Evolutionary conservation across 2,113 vertebrate species (phyloP).

Genomic region (Pseudorasbora parva): DNA sequence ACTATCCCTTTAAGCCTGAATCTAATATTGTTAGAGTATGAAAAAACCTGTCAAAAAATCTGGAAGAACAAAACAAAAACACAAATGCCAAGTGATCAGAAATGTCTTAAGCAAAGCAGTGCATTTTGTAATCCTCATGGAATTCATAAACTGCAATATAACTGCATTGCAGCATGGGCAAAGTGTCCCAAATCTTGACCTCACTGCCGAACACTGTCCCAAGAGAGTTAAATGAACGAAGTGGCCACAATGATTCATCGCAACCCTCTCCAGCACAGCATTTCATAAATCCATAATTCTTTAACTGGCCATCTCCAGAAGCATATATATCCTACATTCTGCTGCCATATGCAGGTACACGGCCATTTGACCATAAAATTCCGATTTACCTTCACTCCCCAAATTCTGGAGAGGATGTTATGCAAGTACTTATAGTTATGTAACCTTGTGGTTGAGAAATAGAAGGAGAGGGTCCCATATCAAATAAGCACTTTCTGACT

Average conservation of each 20-base stretch:
- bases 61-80: background rate
- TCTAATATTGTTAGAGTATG: too few species aligned
- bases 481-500: slow-evolving; percentile 44
- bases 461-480: background rate
- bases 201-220: slow-evolving; percentile 31
- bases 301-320: slow-evolving; percentile 40
- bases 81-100: background rate
- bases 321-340: slow-evolving; percentile 48
- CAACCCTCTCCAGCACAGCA: slow-evolving; percentile 60
- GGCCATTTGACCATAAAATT: slow-evolving; percentile 59
- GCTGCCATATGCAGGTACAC: slow-evolving; percentile 4
- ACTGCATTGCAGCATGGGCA: slow-evolving; percentile 10
- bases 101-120: background rate
- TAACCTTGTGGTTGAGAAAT: slow-evolving; percentile 40
- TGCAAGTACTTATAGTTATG: slow-evolving; percentile 45
- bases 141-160: slow-evolving; percentile 22
- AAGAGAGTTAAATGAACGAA: slow-evolving; percentile 39
- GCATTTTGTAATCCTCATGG: background rate
- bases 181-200: slow-evolving; percentile 52
- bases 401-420: slow-evolving; percentile 38
- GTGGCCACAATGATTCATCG: slow-evolving; percentile 58
- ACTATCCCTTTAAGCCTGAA: too few species aligned
- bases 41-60: background rate
- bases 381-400: slow-evolving; percentile 50
- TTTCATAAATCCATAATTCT: slow-evolving; percentile 56